Conservation (phyloP, 2,797 vertebrate species). For the Chiloscyllium punctatum region DNA sequence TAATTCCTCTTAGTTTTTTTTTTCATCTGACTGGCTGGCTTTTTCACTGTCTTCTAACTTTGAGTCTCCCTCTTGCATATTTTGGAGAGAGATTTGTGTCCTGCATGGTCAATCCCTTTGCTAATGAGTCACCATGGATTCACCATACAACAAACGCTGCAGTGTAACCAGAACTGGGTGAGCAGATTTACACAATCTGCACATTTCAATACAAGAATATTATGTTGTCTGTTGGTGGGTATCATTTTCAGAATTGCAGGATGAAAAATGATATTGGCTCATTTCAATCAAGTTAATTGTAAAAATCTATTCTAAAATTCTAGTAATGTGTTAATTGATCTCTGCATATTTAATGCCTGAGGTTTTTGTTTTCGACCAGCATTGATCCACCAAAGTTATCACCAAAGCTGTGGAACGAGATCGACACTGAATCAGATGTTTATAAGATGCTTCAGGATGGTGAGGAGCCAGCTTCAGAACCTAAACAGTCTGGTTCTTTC, state of each 20-base stretch:
- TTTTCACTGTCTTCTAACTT: background rate
- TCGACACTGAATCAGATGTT: conserved; percentile 81
- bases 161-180: background rate
- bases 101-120: background rate
- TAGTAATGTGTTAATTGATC: background rate
- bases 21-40: background rate
- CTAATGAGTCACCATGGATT: background rate
- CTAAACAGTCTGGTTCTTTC: conserved; percentile 95
- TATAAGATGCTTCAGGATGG: conserved; percentile 93
- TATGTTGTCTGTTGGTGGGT: background rate
- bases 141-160: background rate
- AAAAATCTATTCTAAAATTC: background rate
- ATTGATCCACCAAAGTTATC: conserved; percentile 64
- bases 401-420: conserved; percentile 61
- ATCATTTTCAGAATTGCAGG: background rate
- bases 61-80: background rate
- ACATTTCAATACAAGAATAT: background rate
- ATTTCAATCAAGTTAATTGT: no score
- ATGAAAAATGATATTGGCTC: background rate
- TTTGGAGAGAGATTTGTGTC: background rate
- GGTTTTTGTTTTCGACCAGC: conserved; percentile 53
- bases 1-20: background rate
- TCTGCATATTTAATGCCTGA: background rate
- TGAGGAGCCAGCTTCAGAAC: conserved; percentile 66
- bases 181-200: background rate